Evolutionary conservation across 2,113 vertebrate genomes (phyloP), one percentile per base, ranked within the genome.

Genomic region (Saccopteryx bilineata): DNA sequence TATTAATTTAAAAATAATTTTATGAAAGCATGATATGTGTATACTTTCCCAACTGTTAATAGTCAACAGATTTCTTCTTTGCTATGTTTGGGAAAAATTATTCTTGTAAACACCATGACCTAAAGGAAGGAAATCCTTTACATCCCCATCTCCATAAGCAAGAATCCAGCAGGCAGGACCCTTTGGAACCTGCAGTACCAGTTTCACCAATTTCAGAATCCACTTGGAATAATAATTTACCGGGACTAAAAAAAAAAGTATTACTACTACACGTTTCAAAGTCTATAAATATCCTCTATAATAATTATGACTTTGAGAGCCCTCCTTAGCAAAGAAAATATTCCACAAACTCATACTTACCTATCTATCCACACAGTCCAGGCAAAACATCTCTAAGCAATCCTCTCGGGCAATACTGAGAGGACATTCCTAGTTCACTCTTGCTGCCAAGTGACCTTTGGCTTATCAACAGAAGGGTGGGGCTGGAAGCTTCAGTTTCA

Each of bases 361-460:
- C 88, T 81, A 54, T 39, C 66, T 81, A 54, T 39, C 66, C n/a
- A 74, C 65, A 71, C 80, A 61, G 66, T 48, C 61, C 92, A 93
- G 81, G 87, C 75, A 74, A 78, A 76, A 66, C 61, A 92, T 66
- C 72, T 91, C 90, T 80, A 61, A 15, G 74, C 9, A 2, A 56
- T 82, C 69, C 21, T 91, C 92, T 63, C 28, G 92, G 92, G 87
- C 86, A 54, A 39, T 5, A 78, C 1, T 90, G 81, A 81, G 46
- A 94, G 61, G 85, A 69, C 84, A 90, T 93, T 90, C 69, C 66
- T 84, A 5, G 39, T 50, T 89, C 74, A 58, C 48, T 58, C 76
- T 7, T 10, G 24, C 58, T 96, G 93, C 97, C 76, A 93, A 91
- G 52, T 87, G 97, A 94, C 95, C 95, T 98, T 96, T 86, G 96